Evolutionary conservation across 2,888 invertebrate genomes (phyloP), one percentile per base, ranked within the genome.

Genomic region (Idaea dimidiata): DNA sequence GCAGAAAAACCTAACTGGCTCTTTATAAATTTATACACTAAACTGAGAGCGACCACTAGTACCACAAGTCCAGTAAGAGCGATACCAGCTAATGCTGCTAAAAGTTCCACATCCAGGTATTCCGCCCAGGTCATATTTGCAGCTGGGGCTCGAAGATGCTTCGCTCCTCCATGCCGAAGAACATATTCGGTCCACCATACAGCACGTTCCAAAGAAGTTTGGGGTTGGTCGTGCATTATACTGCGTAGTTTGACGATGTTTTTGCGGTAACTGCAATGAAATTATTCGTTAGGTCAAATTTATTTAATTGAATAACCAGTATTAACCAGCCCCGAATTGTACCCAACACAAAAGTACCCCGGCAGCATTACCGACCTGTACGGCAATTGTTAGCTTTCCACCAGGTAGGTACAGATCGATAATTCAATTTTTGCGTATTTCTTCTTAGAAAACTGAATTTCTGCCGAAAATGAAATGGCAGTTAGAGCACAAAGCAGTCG

Each of bases 111-210:
- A 68, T 82, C 80, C 1, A 79, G 69, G 62, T 79, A 83, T 43
- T 82, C 72, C 0, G 68, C 8, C 76, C 74, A 79, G 6, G 79
- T 59, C 43, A 83, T 73, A 61, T 78, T 76, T 14, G 81, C 78
- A 5, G 77, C 75, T 0, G 89, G 87, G n/a, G 87, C 75, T 16
- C 81, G 78, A 0, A 92, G 77, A 66, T 91, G 90, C 56, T 67
- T 68, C 0, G 87, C 86, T 5, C 88, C 88, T 17, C 80, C 76
- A 64, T 91, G 84, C n/a, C 91, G 79, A 10, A 92, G 69, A 3
- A 91, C 81, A 70, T 91, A 84, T 66, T 91, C 91, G 1, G 82
- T 86, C 89, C 90, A 90, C 90, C 91, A 91, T 0, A 91, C 71
- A 0, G 87, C 87, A n/a, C 86, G 83, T 4, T 90, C 84, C 33